Evolutionary conservation across 2,113 vertebrate genomes (phyloP).

Genomic region (Alouatta palliata): DNA sequence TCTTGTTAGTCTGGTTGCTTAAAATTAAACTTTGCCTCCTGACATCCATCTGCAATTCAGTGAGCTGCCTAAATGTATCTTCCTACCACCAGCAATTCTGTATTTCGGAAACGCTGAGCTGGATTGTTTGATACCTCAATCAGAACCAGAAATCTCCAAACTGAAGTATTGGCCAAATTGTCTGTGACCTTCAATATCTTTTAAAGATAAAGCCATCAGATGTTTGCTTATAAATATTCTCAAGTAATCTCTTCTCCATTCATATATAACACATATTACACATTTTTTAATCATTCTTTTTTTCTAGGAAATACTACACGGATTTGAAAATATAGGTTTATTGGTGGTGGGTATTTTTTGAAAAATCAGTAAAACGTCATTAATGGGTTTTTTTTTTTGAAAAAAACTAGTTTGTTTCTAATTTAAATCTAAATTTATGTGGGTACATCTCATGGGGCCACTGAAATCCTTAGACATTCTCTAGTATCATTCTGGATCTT

Average conservation of each 20-base stretch:
- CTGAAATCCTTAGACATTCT: neutral
- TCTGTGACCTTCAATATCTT: neutral
- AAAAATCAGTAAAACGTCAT: neutral
- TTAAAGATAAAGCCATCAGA: neutral
- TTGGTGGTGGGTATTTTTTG: neutral
- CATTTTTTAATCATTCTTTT: neutral
- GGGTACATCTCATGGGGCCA: neutral
- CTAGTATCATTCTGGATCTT: neutral
- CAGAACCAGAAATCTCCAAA: neutral
- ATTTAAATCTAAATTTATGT: conserved; percentile 25
- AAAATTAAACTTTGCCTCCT: neutral
- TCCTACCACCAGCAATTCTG: neutral
- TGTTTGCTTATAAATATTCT: neutral
- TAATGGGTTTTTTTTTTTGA: neutral
- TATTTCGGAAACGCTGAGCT: neutral
- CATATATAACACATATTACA: neutral
- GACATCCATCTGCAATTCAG: neutral
- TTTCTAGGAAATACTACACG: neutral
- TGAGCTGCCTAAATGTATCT: neutral
- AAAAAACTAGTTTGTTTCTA: neutral
- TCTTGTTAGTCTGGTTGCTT: neutral
- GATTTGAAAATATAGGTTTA: neutral
- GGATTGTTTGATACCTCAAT: neutral
- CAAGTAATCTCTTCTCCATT: neutral
- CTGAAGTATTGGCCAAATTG: neutral